phyloP scores from a whole-genome alignment of 2,113 vertebrate species.

The Crotalus horridus region DNA sequence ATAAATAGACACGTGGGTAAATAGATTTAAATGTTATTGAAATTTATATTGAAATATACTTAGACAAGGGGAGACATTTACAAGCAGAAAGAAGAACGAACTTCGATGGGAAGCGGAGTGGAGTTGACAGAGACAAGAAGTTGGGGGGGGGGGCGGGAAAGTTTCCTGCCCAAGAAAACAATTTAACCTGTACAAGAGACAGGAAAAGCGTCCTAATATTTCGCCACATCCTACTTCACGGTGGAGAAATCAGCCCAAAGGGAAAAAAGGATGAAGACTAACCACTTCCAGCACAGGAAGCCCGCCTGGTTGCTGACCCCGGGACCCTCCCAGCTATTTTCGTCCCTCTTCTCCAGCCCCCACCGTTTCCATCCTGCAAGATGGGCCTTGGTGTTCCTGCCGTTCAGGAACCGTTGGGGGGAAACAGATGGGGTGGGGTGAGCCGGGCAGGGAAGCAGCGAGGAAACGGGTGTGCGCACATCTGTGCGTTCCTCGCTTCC shows the following conservation, averaged over 20 bases:
- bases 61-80: neutral
- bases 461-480: constrained; percentile 39
- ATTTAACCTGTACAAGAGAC: too few species aligned
- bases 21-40: too few species aligned
- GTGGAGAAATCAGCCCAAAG: too few species aligned
- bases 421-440: constrained; percentile 38
- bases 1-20: too few species aligned
- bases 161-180: neutral
- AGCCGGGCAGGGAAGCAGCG: constrained; percentile 42
- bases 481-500: constrained; percentile 9
- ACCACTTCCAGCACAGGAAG: neutral
- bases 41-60: too few species aligned
- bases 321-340: neutral
- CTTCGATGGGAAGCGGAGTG: neutral
- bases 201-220: neutral
- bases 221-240: neutral
- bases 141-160: neutral
- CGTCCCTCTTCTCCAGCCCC: neutral
- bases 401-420: constrained; percentile 13
- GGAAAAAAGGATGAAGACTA: fast-evolving
- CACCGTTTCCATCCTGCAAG: neutral
- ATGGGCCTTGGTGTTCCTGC: neutral
- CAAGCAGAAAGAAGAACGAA: neutral
- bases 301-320: neutral
- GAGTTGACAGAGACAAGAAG: neutral